Evolutionary conservation across 2,888 invertebrate genomes (phyloP), one percentile per base, ranked within the genome.

Genomic region (Chalcis sispes): DNA sequence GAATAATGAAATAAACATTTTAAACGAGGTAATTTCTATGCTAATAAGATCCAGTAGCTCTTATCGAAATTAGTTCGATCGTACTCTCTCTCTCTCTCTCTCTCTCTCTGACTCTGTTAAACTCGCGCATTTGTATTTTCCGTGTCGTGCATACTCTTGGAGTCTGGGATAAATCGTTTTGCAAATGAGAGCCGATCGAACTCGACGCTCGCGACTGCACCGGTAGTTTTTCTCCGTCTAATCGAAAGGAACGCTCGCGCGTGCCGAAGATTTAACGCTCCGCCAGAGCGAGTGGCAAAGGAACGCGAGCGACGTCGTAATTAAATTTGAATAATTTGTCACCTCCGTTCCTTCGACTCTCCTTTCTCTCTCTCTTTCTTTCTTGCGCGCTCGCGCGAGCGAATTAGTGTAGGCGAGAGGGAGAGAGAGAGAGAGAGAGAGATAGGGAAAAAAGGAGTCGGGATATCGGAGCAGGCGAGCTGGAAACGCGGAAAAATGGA

Each of bases 401-500:
- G n/a, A n/a, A n/a, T n/a, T n/a, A n/a, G n/a, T n/a, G n/a, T 27
- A 1, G 2, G 29, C 52, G 36, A 8, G 8, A 10, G 46, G 10
- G 20, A 1, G 20, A 18, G 18, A 29, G 20, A 46, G 8, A 5
- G 23, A 13, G 40, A 4, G n/a, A 10, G 27, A 59, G 15, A 66
- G 36, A 8, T 25, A 13, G 18, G 25, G 25, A n/a, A 71, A 32
- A 32, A 29, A 4, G 27, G n/a, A n/a, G n/a, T n/a, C n/a, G n/a
- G n/a, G n/a, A n/a, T n/a, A n/a, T n/a, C n/a, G n/a, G n/a, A n/a
- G 52, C 10, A 13, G 42, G 40, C 27, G 40, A 20, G 72, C 13
- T 8, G n/a, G n/a, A n/a, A n/a, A 54, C 40, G 52, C 36, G 66
- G 77, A 74, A 79, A 82, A 83, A 83, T 81, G 81, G 80, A 81